phyloP scores from a whole-genome alignment of 2,888 invertebrate genomes.

The Nomada hirtipes region DNA sequence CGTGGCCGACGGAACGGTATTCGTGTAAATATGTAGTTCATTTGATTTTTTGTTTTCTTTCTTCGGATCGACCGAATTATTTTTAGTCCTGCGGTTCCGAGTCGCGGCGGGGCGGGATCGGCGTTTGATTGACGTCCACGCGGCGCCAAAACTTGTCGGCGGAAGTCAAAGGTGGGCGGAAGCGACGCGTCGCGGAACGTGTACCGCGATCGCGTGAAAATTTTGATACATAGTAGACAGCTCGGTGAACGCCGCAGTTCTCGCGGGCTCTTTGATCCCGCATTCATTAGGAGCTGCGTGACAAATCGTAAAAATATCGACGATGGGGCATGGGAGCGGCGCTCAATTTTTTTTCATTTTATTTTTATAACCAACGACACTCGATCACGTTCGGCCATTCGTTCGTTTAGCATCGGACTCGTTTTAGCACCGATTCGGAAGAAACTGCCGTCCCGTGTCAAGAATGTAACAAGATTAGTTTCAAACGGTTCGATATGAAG shows the following conservation, averaged over 20 bases:
- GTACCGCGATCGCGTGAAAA: background rate
- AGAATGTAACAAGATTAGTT: too few species aligned
- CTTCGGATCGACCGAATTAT: background rate
- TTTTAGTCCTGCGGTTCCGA: background rate
- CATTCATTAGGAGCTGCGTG: background rate
- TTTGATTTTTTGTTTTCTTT: background rate
- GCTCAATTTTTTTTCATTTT: background rate
- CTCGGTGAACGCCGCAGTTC: background rate
- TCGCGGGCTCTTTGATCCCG: slow-evolving; percentile 10
- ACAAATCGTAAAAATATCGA: background rate
- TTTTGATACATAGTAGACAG: slow-evolving; percentile 23
- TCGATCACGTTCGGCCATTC: background rate
- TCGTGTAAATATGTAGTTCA: background rate
- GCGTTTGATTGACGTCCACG: background rate
- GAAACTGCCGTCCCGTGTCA: too few species aligned
- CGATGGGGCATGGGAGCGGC: too few species aligned
- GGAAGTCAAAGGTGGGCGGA: slow-evolving; percentile 55
- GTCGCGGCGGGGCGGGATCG: background rate
- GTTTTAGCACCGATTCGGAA: too few species aligned
- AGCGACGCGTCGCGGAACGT: background rate
- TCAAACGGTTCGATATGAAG: too few species aligned
- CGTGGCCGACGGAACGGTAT: too few species aligned
- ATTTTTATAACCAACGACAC: background rate
- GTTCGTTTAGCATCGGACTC: too few species aligned
- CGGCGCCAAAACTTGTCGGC: slow-evolving; percentile 41